Evolutionary conservation across 1,140 invertebrate genomes (phyloP).

Genomic region (Magallana gigas): DNA sequence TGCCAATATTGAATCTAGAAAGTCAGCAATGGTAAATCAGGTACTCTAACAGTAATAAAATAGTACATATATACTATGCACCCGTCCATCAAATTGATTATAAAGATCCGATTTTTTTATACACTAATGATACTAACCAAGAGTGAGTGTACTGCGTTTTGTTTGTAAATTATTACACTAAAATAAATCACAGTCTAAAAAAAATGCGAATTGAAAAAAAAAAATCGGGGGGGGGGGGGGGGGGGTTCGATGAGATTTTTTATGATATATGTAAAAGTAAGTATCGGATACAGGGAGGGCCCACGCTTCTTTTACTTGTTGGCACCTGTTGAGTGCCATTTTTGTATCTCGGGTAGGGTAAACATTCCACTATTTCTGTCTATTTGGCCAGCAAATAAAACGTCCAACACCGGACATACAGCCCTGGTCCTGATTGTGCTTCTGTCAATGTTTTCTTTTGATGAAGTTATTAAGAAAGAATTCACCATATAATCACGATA

Average conservation of each 20-base stretch:
- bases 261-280: no score
- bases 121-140: no score
- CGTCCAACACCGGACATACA: neutral
- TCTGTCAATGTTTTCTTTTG: constrained; percentile 20
- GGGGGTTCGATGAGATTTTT: no score
- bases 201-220: no score
- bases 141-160: no score
- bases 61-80: no score
- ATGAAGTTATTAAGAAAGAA: constrained; percentile 14
- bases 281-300: no score
- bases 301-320: neutral
- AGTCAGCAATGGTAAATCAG: neutral
- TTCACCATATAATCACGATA: neutral
- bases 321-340: neutral
- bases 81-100: no score
- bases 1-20: neutral
- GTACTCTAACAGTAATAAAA: neutral
- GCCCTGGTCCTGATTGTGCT: neutral
- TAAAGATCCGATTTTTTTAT: no score
- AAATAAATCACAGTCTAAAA: no score
- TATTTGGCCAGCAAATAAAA: constrained; percentile 18
- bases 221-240: no score
- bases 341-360: neutral
- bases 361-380: neutral
- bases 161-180: no score